A percentile compares a stretch with the other conserved stretches of the same genome.
Conservation (phyloP, 2,797 vertebrate species). For the Tragopan temminckii region DNA sequence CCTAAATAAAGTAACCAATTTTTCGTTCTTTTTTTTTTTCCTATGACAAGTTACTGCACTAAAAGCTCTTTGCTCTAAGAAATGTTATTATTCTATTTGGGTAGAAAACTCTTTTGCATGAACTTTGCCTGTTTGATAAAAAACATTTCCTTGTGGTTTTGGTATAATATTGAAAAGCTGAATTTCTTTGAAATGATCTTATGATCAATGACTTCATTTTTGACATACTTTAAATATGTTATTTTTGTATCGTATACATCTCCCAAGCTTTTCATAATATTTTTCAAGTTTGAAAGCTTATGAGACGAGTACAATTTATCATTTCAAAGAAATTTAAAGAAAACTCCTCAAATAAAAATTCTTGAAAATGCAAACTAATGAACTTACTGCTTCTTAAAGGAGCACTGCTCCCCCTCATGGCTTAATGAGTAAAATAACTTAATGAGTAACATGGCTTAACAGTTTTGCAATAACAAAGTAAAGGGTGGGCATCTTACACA, state of each 20-base stretch:
- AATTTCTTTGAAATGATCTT: too few relatives aligned
- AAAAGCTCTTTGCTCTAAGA: not conserved
- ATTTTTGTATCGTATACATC: too few relatives aligned
- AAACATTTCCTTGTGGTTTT: not conserved
- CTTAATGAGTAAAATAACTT: not conserved
- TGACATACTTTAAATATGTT: too few relatives aligned
- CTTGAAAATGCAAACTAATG: not conserved
- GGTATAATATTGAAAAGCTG: not conserved
- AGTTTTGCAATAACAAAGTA: not conserved
- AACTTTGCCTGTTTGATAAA: not conserved
- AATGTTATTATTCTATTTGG: not conserved
- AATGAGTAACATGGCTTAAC: not conserved
- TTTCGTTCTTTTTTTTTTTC: accelerated
- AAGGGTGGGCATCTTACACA: not conserved
- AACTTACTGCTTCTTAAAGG: not conserved
- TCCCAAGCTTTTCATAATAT: too few relatives aligned
- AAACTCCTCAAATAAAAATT: not conserved
- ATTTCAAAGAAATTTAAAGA: not conserved
- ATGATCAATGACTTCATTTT: too few relatives aligned
- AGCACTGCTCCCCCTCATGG: not conserved
- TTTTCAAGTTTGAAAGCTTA: too few relatives aligned
- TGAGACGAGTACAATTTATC: not conserved
- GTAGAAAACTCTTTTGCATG: not conserved
- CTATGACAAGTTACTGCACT: not conserved
- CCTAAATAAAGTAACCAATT: not conserved